Evolutionary conservation across 1,140 invertebrate species (phyloP), one percentile per base, ranked within the genome.

Genomic region (Lordiphosa stackelbergi): DNA sequence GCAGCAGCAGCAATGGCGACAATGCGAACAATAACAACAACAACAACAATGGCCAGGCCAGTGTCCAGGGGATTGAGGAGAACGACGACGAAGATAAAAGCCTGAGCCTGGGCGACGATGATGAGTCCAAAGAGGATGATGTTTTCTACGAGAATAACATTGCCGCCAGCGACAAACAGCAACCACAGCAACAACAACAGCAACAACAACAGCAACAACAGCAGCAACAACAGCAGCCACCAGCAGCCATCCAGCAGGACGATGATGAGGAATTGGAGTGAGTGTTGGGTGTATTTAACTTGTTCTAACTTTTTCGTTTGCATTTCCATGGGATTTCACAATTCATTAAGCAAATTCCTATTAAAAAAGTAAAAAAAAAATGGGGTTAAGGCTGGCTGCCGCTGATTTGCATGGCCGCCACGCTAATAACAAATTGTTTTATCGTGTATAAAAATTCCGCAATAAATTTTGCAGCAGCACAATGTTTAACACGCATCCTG

Each of bases 141-240:
- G 91, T 92, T 24, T 93, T 93, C 88, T 93, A 93, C 77, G 93
- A 94, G 81, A 91, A 91, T 10, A 92, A 92, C 69, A 92, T 70
- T 49, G 75, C 69, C 48, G 38, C 47, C 19, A 40, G 63, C 71
- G 75, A 83, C 53, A 83, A 85, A 42, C 66, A 84, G 56, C 52
- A 66, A 48, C 13, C 56, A 10, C 56, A 69, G n/a, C 69, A 73
- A 9, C 69, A 70, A 2, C 66, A 71, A 11, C 60, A 68, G 24
- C 45, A 66, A 11, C 48, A 57, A 6, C 60, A 73, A 16, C 66
- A 65, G 12, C 64, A 72, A 54, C 54, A 63, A 49, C 37, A 72
- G 52, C 54, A 63, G 45, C 37, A 59, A 43, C 51, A 66, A 42
- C 56, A 63, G 16, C 51, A 65, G 53, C 66, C 56, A 24, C 58